A percentile compares a stretch with the other conserved stretches of the same genome.
Evolutionary conservation across 53 echinoderm and acorn worm genomes (phyloP).

Genomic region (Stichopus horrens): DNA sequence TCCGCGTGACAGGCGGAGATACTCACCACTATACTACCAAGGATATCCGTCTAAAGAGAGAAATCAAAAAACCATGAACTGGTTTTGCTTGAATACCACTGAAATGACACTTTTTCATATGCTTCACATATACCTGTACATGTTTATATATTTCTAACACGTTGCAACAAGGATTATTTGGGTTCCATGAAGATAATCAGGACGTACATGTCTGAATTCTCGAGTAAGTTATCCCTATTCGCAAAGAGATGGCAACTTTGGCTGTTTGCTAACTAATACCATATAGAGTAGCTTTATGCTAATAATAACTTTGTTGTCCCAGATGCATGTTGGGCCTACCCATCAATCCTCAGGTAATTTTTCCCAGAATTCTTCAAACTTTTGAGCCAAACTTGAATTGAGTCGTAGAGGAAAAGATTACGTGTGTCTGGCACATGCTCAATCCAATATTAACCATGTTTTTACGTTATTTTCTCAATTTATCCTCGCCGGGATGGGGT

Average conservation of each 20-base stretch:
- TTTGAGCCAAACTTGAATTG: constrained; percentile 37
- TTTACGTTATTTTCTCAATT: neutral
- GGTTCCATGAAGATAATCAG: too few relatives aligned
- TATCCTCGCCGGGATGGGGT: neutral
- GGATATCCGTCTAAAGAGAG: constrained; percentile 24
- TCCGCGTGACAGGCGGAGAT: constrained; percentile 89
- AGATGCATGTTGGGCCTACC: constrained; percentile 99
- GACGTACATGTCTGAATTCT: too few relatives aligned
- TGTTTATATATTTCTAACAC: too few relatives aligned
- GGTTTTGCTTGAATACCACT: too few relatives aligned
- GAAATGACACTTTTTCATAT: too few relatives aligned
- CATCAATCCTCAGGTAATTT: constrained; percentile 73
- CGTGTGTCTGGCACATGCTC: neutral
- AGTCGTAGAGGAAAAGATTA: neutral
- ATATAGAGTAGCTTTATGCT: constrained; percentile 40
- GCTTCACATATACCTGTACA: too few relatives aligned
- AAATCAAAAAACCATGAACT: neutral
- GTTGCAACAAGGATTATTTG: too few relatives aligned
- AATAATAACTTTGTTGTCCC: constrained; percentile 17
- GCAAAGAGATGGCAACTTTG: too few relatives aligned
- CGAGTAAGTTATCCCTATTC: too few relatives aligned
- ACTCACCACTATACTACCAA: constrained; percentile 93
- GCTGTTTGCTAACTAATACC: constrained; percentile 23
- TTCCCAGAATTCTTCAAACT: constrained; percentile 45
- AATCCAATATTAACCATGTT: neutral